These are phyloP conservation scores for Ochropleura plecta DNA, from an alignment of 2,888 invertebrate species.

Conservation along the genomic window DNA sequence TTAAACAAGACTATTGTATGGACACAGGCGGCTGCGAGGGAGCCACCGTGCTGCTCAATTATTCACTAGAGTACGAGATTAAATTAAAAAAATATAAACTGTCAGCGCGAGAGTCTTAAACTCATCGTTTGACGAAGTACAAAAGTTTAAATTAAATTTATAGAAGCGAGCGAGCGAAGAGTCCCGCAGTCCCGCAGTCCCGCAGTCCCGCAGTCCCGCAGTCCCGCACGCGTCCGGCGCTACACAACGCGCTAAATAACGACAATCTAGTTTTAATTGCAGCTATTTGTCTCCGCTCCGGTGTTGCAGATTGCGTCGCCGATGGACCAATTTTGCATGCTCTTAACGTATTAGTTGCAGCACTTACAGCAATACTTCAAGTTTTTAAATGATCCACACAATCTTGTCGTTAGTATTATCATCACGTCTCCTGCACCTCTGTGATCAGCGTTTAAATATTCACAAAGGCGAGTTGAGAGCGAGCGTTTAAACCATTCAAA, in stretches of 20 bases:
- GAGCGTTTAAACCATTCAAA: slow-evolving; percentile 55
- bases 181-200: slow-evolving; percentile 69
- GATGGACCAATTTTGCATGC: slow-evolving; percentile 65
- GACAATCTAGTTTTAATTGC: slow-evolving; percentile 83
- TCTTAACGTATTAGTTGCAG: slow-evolving; percentile 73
- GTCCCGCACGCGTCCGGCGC: slow-evolving; percentile 69
- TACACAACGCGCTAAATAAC: slow-evolving; percentile 74
- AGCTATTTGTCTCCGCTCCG: slow-evolving; percentile 75
- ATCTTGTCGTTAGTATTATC: slow-evolving; percentile 34
- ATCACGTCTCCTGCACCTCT: slow-evolving; percentile 55
- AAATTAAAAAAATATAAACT: slow-evolving; percentile 78
- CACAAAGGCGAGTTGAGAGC: slow-evolving; percentile 47
- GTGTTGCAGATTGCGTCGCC: slow-evolving; percentile 71
- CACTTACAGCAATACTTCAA: slow-evolving; percentile 19
- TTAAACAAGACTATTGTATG: slow-evolving; percentile 62
- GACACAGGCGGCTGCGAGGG: slow-evolving; percentile 68
- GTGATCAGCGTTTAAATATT: slow-evolving; percentile 61
- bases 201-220: slow-evolving; percentile 64
- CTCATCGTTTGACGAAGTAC: slow-evolving; percentile 79
- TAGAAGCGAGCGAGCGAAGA: slow-evolving; percentile 73
- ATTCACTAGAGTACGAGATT: slow-evolving; percentile 76
- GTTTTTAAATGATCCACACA: slow-evolving; percentile 30
- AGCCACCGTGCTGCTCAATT: slow-evolving; percentile 63
- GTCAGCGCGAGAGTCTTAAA: slow-evolving; percentile 72
- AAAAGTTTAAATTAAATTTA: slow-evolving; percentile 86